phyloP scores from a whole-genome alignment of 1,140 invertebrate species.

The Lethrus apterus region DNA sequence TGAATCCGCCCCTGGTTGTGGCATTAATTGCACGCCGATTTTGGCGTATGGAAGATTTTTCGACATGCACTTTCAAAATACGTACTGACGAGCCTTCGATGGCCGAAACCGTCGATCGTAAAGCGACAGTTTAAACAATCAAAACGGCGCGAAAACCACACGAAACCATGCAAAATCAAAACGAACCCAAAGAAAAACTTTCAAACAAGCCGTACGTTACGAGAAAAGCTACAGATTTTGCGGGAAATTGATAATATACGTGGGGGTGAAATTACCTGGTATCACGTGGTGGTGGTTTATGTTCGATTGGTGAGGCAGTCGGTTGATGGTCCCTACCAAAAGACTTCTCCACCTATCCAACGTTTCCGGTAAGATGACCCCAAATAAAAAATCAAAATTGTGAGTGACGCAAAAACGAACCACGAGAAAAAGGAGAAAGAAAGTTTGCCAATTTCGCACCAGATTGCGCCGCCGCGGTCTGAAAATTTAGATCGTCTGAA shows the following conservation, averaged over 20 bases:
- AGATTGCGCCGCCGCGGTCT: neutral
- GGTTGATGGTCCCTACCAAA: conserved; percentile 18
- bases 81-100: neutral
- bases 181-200: neutral
- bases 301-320: conserved; percentile 30
- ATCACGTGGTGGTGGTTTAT: conserved; percentile 36
- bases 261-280: conserved; percentile 32
- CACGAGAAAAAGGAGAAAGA: conserved; percentile 1
- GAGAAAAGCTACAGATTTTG: neutral
- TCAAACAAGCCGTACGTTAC: neutral
- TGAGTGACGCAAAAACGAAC: conserved; percentile 6
- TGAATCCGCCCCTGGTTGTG: too few species aligned
- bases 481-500: neutral
- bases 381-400: conserved; percentile 14
- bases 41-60: too few species aligned
- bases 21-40: too few species aligned
- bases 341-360: conserved; percentile 24
- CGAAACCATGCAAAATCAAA: conserved; percentile 6
- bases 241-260: conserved; percentile 2
- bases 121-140: neutral
- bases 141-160: neutral
- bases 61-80: too few species aligned
- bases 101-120: neutral
- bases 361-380: conserved; percentile 11
- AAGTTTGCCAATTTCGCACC: neutral